Percentiles rank a stretch among this genome's conserved stretches.
Evolutionary conservation across 1,140 invertebrate genomes (phyloP).

Genomic region (Drosophila gunungcola): DNA sequence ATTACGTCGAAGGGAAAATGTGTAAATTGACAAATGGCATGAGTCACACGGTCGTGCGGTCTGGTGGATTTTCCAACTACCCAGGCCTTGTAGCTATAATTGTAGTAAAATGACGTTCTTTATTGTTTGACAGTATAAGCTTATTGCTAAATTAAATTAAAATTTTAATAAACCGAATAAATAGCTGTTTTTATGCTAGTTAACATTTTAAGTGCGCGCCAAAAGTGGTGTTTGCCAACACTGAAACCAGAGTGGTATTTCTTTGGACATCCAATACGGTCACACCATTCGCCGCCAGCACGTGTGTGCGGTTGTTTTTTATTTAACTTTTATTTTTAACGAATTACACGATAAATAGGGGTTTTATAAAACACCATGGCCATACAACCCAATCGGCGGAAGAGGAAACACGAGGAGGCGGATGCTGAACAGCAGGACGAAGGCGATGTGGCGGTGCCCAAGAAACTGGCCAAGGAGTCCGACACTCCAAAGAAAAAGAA

Average conservation of each 20-base stretch:
- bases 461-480: slow-evolving; percentile 65
- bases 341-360: slow-evolving; percentile 19
- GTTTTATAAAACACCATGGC: slow-evolving; percentile 56
- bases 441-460: slow-evolving; percentile 67
- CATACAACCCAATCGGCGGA: slow-evolving; percentile 71
- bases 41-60: slow-evolving; percentile 36
- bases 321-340: slow-evolving; percentile 20
- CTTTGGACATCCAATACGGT: background rate
- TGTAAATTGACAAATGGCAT: slow-evolving; percentile 31
- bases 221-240: slow-evolving; percentile 4
- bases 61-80: background rate
- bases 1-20: slow-evolving; percentile 26
- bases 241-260: background rate
- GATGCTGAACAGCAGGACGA: slow-evolving; percentile 48
- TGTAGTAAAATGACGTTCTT: slow-evolving; percentile 17
- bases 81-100: background rate
- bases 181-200: background rate
- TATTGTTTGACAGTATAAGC: slow-evolving; percentile 9
- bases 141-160: slow-evolving; percentile 1
- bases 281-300: slow-evolving; percentile 34
- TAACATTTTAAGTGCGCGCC: slow-evolving; percentile 25
- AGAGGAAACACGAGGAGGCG: slow-evolving; percentile 63
- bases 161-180: background rate
- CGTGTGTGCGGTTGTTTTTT: slow-evolving; percentile 48
- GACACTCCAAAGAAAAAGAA: slow-evolving; percentile 68